Base-by-base conservation (phyloP, 2,113 vertebrate species). In the Ramphastos sulfuratus region DNA sequence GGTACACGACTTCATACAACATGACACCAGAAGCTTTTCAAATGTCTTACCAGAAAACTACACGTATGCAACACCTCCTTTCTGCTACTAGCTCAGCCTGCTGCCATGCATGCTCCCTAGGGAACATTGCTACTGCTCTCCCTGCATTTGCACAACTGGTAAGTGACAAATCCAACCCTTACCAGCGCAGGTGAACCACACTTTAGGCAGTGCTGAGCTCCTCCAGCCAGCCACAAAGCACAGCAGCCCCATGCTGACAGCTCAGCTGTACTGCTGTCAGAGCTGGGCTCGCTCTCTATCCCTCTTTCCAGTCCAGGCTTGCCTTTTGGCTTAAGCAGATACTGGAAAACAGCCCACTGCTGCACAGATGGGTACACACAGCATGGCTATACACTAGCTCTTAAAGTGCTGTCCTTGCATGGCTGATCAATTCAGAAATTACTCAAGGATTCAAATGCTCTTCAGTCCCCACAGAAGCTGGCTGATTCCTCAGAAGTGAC, bases 351-450 rank as follows among this genome's bases (percentile, higher is more conserved):
- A 89, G 74, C 81, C 54, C 61, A 78, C 24, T 90, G 37, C 56
- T 59, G 58, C 72, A 64, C 28, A 81, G 55, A 61, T 61, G 76
- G 44, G 66, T 39, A 65, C 33, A 55, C 46, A 84, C 48, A 91
- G 37, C 59, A 64, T 4, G 80, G 48, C 50, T 50, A 28, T 9
- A 76, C 28, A 46, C 42, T 48, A 83, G 33, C 69, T 65, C 82
- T 80, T 69, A 63, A 56, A 94, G 71, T 8, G 28, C n/a, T 73
- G 56, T 44, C 66, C 76, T 91, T 82, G 77, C 18, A 28, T 23
- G 46, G 81, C 66, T 92, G 82, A 90, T 90, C 96, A 90, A 96
- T 94, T 94, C 94, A 93, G 84, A 86, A 93, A 66, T 78, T 81
- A 95, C 67, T 82, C 81, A 48, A 84, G 74, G 79, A 90, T 75